These are phyloP conservation scores for Philaenus spumarius DNA, from an alignment of 1,140 invertebrate species.

Conservation along the genomic window DNA sequence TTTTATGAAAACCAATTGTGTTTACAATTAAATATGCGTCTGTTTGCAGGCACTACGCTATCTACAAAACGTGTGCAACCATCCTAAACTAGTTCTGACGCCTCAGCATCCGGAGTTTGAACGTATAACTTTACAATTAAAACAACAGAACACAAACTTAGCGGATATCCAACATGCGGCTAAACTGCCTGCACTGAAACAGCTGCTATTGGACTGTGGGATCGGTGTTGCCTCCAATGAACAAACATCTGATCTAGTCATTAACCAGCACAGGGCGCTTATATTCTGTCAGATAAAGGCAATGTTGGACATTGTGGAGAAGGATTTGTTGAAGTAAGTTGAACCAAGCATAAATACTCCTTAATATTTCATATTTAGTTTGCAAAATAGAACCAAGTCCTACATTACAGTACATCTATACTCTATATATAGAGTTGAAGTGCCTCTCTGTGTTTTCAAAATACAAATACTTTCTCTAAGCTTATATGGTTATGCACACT, in stretches of 20 bases:
- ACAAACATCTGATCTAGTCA: conserved; percentile 44
- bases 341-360: no score
- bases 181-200: conserved; percentile 88
- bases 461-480: no score
- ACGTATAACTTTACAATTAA: conserved; percentile 52
- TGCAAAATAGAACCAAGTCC: no score
- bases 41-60: conserved; percentile 89
- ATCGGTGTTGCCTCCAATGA: conserved; percentile 63
- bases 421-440: no score
- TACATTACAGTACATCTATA: no score
- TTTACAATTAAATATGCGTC: no score
- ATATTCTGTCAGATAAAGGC: conserved; percentile 97
- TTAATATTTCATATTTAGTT: no score
- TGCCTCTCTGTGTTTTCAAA: no score
- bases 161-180: conserved; percentile 89
- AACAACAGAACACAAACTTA: conserved; percentile 56
- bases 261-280: conserved; percentile 91
- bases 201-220: conserved; percentile 69
- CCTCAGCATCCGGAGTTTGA: conserved; percentile 72
- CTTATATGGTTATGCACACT: no score
- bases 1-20: no score
- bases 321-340: conserved; percentile 73
- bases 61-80: conserved; percentile 97
- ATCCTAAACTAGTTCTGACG: conserved; percentile 90
- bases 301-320: conserved; percentile 97